Evolutionary conservation across 2,888 invertebrate species (phyloP), one percentile per base, ranked within the genome.

Genomic region (Cheilosia variabilis): DNA sequence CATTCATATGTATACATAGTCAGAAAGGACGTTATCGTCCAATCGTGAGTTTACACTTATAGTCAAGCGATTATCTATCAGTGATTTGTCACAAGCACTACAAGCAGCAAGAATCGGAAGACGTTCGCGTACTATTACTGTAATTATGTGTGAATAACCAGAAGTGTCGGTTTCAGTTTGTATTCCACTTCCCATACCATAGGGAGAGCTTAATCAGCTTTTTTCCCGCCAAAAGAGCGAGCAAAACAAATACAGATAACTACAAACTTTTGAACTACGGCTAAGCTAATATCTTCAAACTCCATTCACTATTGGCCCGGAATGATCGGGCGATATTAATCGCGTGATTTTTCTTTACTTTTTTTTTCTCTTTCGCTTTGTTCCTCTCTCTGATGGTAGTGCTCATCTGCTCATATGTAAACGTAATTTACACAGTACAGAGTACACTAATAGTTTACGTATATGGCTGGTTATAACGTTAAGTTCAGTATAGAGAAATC

Each of bases 301-400:
- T 41, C 47, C 53, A 24, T 55, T 63, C 45, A 73, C 63, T 45
- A 71, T 84, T 79, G 75, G 79, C 62, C 43, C 66, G 66, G n/a
- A 79, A 71, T 22, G 19, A 79, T 79, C 79, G 84, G 41, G 75
- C 79, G 84, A 84, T 84, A 58, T 45, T 22, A 52, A 71, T 79
- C 79, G 75, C 66, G 75, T 84, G 84, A 76, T 79, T 69, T 52
- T 52, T 43, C 19, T n/a, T 55, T 52, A 27, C 4, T 41, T 4
- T 15, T 53, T 53, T 43, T 52, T 34, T 31, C 17, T 27, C 17
- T 34, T 45, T 43, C 27, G 19, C 19, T 43, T 62, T 41, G 41
- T 57, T 17, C 7, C 27, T 55, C 19, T 66, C 47, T 45, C 2
- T 19, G 7, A 27, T 7, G 37, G 19, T 24, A 15, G 15, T 24